Evolutionary conservation across 2,888 invertebrate genomes (phyloP).

Genomic region (Camponotus fellah): DNA sequence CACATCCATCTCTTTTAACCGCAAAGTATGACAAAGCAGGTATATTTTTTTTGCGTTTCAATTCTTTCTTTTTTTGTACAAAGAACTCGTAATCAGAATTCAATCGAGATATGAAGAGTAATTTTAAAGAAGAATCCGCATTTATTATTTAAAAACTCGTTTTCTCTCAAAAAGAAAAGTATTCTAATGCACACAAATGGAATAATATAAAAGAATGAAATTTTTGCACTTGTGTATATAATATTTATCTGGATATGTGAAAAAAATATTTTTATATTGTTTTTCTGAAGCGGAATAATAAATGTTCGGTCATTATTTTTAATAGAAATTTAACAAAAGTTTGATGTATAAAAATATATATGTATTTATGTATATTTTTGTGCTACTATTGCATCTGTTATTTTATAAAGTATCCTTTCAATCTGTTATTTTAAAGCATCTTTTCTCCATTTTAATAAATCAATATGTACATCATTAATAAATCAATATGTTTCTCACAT

Average conservation of each 20-base stretch:
- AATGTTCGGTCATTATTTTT: not conserved
- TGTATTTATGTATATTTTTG: not conserved
- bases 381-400: not conserved
- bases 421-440: not conserved
- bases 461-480: not conserved
- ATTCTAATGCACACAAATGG: not conserved
- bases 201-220: not conserved
- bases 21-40: conserved; percentile 17
- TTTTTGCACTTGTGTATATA: not conserved
- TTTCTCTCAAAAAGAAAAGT: not conserved
- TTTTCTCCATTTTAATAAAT: not conserved
- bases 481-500: not conserved
- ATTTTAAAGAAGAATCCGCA: not conserved
- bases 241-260: not conserved
- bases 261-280: conserved; percentile 7
- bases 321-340: not conserved
- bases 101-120: not conserved
- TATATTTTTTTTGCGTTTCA: not conserved
- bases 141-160: not conserved
- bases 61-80: not conserved
- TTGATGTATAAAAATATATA: not conserved
- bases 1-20: conserved; percentile 35
- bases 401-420: not conserved
- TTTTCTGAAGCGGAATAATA: conserved; percentile 1
- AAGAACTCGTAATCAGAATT: not conserved